Evolutionary conservation across 2,797 vertebrate species (phyloP).

Genomic region (Esox lucius): DNA sequence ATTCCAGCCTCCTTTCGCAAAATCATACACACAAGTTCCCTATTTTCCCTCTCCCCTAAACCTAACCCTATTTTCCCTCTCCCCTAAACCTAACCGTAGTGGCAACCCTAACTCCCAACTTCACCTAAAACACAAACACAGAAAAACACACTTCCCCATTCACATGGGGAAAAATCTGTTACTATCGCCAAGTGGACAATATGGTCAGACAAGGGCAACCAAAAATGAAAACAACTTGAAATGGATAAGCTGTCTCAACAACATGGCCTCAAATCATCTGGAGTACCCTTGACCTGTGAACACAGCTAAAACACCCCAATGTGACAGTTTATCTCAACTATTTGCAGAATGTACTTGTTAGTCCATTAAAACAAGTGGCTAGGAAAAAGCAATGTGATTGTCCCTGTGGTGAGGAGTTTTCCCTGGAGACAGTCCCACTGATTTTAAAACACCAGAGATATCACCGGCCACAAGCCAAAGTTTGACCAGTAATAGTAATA

Average conservation of each 20-base stretch:
- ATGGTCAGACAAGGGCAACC: neutral
- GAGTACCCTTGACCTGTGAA: neutral
- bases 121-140: neutral
- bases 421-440: neutral
- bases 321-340: neutral
- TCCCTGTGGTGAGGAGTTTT: neutral
- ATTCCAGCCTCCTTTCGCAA: neutral
- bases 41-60: no score
- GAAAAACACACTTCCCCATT: neutral
- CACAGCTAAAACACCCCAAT: neutral
- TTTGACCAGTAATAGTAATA: constrained; percentile 18
- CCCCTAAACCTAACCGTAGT: no score
- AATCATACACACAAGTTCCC: no score
- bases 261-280: neutral
- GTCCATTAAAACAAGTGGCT: neutral
- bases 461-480: constrained; percentile 6
- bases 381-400: neutral
- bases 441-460: constrained; percentile 2
- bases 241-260: constrained; percentile 4
- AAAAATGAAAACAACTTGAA: neutral
- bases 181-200: neutral
- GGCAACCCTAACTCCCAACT: no score
- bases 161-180: no score
- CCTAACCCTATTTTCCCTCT: no score
- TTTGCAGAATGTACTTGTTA: neutral